A percentile compares a stretch with the other conserved stretches of the same genome.
These are phyloP conservation scores for Athrips mouffetella DNA, from an alignment of 2,888 invertebrate species.

Conservation along the genomic window DNA sequence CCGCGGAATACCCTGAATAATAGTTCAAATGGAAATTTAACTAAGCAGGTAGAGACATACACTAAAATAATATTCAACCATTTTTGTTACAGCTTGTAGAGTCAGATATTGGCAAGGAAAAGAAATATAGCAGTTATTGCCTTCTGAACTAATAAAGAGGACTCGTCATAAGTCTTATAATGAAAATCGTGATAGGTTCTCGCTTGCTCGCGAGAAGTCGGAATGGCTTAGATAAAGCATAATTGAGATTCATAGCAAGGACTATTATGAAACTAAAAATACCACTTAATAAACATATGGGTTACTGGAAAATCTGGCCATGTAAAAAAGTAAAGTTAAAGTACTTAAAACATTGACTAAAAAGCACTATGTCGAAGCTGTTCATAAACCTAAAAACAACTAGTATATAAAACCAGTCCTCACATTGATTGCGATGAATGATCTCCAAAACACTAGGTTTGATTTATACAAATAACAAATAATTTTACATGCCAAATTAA, in stretches of 20 bases:
- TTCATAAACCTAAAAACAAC: no score
- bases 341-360: no score
- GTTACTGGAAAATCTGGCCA: conserved; percentile 1
- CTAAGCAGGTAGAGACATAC: no score
- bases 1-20: no score
- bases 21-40: no score
- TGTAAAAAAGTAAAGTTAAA: no score
- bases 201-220: conserved; percentile 9
- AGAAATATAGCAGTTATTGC: background rate
- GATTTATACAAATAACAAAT: no score
- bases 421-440: no score
- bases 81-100: background rate
- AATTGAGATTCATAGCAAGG: conserved; percentile 3
- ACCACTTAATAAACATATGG: conserved; percentile 8
- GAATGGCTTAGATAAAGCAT: conserved; percentile 5
- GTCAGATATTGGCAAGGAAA: background rate
- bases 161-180: conserved; percentile 3
- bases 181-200: conserved; percentile 14
- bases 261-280: background rate
- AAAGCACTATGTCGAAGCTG: no score
- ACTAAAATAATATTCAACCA: background rate
- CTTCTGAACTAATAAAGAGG: conserved; percentile 6
- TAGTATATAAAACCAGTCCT: no score
- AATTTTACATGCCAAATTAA: no score
- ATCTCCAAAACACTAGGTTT: no score